Evolutionary conservation across 2,888 invertebrate genomes (phyloP), one percentile per base, ranked within the genome.

Genomic region (Meganola albula): DNA sequence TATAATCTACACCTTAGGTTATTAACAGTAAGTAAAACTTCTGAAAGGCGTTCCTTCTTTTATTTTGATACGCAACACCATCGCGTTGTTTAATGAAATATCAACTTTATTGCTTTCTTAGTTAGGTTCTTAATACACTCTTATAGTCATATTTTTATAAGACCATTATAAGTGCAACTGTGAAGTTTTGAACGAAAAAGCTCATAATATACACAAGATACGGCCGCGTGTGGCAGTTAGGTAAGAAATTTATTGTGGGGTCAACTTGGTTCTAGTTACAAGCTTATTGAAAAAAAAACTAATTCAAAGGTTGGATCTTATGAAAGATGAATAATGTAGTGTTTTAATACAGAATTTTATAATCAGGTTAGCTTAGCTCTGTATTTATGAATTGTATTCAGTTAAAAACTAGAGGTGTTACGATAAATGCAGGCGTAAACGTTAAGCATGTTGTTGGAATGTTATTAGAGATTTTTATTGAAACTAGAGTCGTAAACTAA

Each of bases 121-220:
- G 44, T 34, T 8, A 31, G 54, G 56, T 71, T 31, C 37, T 32
- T 33, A 49, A 44, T 16, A 10, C 27, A 24, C n/a, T n/a, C n/a
- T n/a, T n/a, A n/a, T n/a, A n/a, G n/a, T 4, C 11, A n/a, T 27
- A 33, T 39, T 39, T 29, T 38, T 30, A 38, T 70, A 60, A 12
- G 45, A 40, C 62, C 24, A 31, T 73, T 58, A 58, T 18, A 38
- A 37, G 10, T 44, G 31, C 28, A 34, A 26, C 27, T 33, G 21
- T 36, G 48, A 53, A 55, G 57, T 58, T 67, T 63, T 58, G 69
- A 78, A 78, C 74, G 78, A 78, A 83, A 83, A 83, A 73, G 74
- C 80, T 84, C 86, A 80, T 86, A 87, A 85, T 74, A 64, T 82
- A 75, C 66, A 75, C 75, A 76, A 85, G 84, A 86, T 85, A 86